Conservation (phyloP, 2,888 invertebrate genomes). For the Oscheius sp. region DNA sequence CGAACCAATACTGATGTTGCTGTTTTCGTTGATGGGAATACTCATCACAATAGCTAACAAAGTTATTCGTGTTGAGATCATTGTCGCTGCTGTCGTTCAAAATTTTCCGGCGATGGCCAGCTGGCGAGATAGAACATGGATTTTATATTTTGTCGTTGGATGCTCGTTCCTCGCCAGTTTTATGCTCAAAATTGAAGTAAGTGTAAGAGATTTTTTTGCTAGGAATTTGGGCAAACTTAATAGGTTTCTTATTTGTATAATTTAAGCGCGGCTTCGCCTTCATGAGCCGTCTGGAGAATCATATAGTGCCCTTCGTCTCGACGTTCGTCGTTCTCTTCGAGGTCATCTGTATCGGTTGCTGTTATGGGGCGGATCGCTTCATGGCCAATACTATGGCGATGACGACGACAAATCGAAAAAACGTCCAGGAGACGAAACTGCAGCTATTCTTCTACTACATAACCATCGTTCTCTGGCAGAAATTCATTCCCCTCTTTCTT, state of each 20-base stretch:
- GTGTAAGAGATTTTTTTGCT: too few relatives aligned
- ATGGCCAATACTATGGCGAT: constrained; percentile 18
- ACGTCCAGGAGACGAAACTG: not conserved
- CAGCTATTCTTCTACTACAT: not conserved
- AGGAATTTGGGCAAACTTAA: too few relatives aligned
- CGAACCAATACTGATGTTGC: not conserved
- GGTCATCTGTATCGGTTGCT: not conserved
- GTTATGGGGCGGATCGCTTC: not conserved
- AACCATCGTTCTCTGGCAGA: not conserved
- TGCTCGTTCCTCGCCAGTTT: too few relatives aligned
- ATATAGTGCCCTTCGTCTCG: not conserved
- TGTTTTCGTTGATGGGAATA: constrained; percentile 1
- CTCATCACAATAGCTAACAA: constrained; percentile 3
- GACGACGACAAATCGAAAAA: not conserved
- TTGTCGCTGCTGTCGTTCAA: constrained; percentile 9
- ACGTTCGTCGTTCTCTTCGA: not conserved
- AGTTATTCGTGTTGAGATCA: constrained; percentile 17
- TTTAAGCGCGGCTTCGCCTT: not conserved
- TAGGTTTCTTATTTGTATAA: too few relatives aligned
- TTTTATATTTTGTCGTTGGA: too few relatives aligned
- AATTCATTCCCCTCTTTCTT: not conserved
- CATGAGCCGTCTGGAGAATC: not conserved
- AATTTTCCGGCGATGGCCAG: too few relatives aligned
- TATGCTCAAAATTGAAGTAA: too few relatives aligned
- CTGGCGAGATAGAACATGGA: too few relatives aligned